A percentile compares a stretch with the other conserved stretches of the same genome.
Evolutionary conservation across 2,797 vertebrate species (phyloP).

Genomic region (Phrynocephalus forsythii): DNA sequence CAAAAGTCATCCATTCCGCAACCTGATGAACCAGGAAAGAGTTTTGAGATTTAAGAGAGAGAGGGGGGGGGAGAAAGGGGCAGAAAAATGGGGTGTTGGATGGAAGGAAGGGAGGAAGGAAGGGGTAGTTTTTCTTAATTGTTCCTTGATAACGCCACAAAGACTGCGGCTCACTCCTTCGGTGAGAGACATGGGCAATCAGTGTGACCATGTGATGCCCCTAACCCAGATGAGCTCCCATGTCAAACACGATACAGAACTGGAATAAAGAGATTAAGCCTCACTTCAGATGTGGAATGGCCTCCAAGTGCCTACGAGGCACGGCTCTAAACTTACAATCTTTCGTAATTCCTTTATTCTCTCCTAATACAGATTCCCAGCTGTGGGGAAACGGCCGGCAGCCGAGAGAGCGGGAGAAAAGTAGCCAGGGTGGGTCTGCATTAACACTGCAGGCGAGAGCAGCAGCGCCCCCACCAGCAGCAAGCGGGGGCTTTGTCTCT

Average conservation of each 20-base stretch:
- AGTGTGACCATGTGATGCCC: background rate
- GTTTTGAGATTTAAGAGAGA: no score
- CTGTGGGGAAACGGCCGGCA: background rate
- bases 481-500: background rate
- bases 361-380: no score
- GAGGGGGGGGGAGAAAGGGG: no score
- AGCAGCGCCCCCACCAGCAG: no score
- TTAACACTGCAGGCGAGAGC: no score
- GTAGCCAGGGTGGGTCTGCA: background rate
- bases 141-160: background rate
- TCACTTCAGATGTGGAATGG: background rate
- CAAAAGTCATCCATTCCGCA: no score
- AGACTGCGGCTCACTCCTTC: background rate
- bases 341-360: background rate
- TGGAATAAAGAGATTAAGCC: background rate
- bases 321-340: no score
- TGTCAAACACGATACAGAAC: background rate
- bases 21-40: no score
- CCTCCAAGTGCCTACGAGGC: background rate
- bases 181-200: background rate
- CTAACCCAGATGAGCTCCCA: background rate
- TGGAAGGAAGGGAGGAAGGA: background rate
- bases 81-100: no score
- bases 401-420: background rate
- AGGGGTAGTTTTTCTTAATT: background rate